These are phyloP conservation scores for Brachirus orientalis DNA, from an alignment of 2,113 vertebrate species.

Conservation along the genomic window DNA sequence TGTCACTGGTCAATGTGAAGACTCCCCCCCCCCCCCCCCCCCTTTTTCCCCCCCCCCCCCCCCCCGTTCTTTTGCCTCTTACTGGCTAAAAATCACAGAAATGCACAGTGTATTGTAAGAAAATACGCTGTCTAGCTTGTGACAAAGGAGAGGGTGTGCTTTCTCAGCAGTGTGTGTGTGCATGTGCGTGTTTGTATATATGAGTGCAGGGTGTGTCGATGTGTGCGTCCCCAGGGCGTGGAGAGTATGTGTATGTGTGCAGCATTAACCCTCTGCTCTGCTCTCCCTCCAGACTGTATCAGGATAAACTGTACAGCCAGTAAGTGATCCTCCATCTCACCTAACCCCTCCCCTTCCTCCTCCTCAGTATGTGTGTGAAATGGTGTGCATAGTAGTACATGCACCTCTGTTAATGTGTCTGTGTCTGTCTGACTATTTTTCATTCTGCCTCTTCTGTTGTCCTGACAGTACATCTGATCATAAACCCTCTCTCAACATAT, in stretches of 20 bases:
- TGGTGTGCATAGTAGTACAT: conserved; percentile 9
- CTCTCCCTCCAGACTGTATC: conserved; percentile 99
- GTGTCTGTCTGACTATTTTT: conserved; percentile 45
- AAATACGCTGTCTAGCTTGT: conserved; percentile 22
- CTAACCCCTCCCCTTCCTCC: conserved; percentile 78
- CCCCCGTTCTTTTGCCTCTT: neutral
- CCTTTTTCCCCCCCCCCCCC: neutral
- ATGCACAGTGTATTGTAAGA: conserved; percentile 26
- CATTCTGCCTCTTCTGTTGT: conserved; percentile 21
- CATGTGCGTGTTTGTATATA: conserved; percentile 36
- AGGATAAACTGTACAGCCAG: conserved; percentile 99
- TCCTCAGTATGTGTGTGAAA: conserved; percentile 62
- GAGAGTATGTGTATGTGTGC: conserved; percentile 95
- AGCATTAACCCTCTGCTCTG: conserved; percentile 99
- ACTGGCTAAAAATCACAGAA: neutral
- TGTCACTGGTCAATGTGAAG: conserved; percentile 1
- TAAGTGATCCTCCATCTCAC: conserved; percentile 96
- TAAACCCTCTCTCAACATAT: conserved; percentile 45
- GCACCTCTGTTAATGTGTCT: conserved; percentile 23
- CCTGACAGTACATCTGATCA: conserved; percentile 41
- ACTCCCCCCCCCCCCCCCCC: neutral
- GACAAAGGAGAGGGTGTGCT: conserved; percentile 47
- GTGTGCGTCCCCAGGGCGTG: conserved; percentile 99
- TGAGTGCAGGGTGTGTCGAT: conserved; percentile 83
- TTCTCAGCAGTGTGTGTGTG: conserved; percentile 61